Percentiles rank a stretch among this genome's conserved stretches.
Conservation (phyloP, 1,140 invertebrate species). For the Galleria mellonella region DNA sequence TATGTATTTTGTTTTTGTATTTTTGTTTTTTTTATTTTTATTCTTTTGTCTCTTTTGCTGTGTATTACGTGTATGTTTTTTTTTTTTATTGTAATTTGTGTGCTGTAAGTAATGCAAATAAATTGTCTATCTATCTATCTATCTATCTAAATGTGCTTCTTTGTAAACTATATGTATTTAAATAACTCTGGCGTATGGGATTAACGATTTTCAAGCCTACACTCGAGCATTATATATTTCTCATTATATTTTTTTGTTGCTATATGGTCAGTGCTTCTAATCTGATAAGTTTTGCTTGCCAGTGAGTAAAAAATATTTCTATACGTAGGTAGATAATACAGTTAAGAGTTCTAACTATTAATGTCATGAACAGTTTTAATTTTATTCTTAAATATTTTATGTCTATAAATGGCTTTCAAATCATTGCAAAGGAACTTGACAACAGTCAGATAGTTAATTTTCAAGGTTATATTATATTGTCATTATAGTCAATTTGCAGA, state of each 20-base stretch:
- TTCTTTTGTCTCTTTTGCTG: too few species aligned
- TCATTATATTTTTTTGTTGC: slow-evolving; percentile 26
- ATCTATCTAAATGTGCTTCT: slow-evolving; percentile 7
- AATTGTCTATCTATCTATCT: too few species aligned
- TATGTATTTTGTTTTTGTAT: too few species aligned
- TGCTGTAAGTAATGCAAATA: too few species aligned
- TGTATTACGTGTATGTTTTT: too few species aligned
- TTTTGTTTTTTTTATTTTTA: too few species aligned
- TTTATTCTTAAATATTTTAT: too few species aligned
- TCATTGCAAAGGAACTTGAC: slow-evolving; percentile 3
- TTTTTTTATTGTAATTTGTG: too few species aligned
- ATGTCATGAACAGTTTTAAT: too few species aligned
- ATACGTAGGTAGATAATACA: neutral
- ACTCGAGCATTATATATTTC: slow-evolving; percentile 24
- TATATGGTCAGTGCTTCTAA: slow-evolving; percentile 22
- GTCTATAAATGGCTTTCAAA: neutral
- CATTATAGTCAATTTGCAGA: slow-evolving; percentile 10
- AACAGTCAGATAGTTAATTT: slow-evolving; percentile 13
- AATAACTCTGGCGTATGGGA: slow-evolving; percentile 9
- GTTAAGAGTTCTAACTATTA: too few species aligned
- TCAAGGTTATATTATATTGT: slow-evolving; percentile 16
- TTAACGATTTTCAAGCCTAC: slow-evolving; percentile 31
- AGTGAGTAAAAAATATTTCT: slow-evolving; percentile 30
- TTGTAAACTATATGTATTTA: too few species aligned
- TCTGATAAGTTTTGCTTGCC: slow-evolving; percentile 29